A percentile compares a stretch with the other conserved stretches of the same genome.
phyloP scores from a whole-genome alignment of 2,888 invertebrate genomes.

The Scaptodrosophila latifasciaeformis region DNA sequence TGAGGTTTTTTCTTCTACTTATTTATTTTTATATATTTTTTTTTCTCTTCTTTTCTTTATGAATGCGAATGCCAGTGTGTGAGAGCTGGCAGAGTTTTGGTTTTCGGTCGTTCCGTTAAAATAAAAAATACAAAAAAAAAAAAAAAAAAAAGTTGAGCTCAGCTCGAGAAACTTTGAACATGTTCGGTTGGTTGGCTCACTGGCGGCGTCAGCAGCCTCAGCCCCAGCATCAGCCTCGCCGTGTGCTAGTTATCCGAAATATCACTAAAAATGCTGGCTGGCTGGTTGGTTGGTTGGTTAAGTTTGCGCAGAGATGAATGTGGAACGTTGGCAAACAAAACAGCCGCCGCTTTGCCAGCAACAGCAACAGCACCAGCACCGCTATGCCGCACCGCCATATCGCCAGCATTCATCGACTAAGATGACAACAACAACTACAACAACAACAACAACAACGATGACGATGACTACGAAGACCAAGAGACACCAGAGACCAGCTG shows the following conservation, averaged over 20 bases:
- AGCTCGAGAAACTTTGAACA: conserved; percentile 60
- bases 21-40: too few relatives aligned
- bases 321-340: conserved; percentile 41
- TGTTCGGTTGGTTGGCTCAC: conserved; percentile 50
- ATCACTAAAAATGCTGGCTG: conserved; percentile 47
- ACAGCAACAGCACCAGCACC: conserved; percentile 23
- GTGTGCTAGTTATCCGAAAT: conserved; percentile 62
- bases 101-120: background rate
- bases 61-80: conserved; percentile 25
- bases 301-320: conserved; percentile 35
- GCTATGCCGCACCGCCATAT: too few relatives aligned
- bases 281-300: conserved; percentile 37
- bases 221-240: too few relatives aligned
- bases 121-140: too few relatives aligned
- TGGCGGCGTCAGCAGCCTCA: too few relatives aligned
- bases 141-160: background rate
- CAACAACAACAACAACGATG: too few relatives aligned
- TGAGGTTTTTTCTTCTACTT: too few relatives aligned
- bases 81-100: conserved; percentile 3
- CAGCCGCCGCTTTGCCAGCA: too few relatives aligned
- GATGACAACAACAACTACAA: too few relatives aligned
- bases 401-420: too few relatives aligned
- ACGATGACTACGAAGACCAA: too few relatives aligned
- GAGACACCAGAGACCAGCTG: conserved; percentile 37
- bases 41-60: too few relatives aligned